phyloP scores from a whole-genome alignment of 2,888 invertebrate species.

The Eledona agricola region DNA sequence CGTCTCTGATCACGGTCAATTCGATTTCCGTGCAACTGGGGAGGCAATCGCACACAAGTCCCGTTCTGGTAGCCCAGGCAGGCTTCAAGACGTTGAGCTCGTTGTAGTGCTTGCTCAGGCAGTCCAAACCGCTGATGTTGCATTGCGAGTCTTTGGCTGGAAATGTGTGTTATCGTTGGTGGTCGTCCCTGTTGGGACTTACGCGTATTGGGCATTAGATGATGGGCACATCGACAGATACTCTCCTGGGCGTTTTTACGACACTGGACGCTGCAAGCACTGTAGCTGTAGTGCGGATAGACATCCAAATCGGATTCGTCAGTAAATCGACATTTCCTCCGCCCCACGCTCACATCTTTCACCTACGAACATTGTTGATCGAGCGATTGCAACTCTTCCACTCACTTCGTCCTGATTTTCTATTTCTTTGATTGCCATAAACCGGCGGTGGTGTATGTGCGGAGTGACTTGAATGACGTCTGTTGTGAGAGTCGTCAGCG shows the following conservation, averaged over 20 bases:
- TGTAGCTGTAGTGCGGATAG: conserved; percentile 75
- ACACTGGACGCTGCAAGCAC: conserved; percentile 77
- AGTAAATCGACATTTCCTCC: conserved; percentile 76
- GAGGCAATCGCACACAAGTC: conserved; percentile 73
- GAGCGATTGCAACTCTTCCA: conserved; percentile 24
- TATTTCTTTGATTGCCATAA: conserved; percentile 65
- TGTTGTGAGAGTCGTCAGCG: conserved; percentile 71
- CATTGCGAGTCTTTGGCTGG: conserved; percentile 66
- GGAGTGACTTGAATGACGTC: conserved; percentile 69
- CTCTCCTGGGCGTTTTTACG: conserved; percentile 71
- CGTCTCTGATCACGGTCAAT: conserved; percentile 70
- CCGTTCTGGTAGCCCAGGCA: conserved; percentile 70
- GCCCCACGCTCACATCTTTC: conserved; percentile 68
- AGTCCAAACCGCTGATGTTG: conserved; percentile 72
- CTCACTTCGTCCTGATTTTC: conserved; percentile 72
- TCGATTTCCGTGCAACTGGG: conserved; percentile 79
- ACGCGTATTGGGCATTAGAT: conserved; percentile 74
- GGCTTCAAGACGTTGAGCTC: conserved; percentile 73
- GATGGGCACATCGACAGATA: conserved; percentile 74
- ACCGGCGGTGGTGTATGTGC: conserved; percentile 64
- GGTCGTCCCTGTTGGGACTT: too few species aligned
- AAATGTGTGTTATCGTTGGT: conserved; percentile 1
- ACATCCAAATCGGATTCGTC: conserved; percentile 72
- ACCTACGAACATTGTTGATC: conserved; percentile 53
- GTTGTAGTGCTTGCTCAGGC: conserved; percentile 69